Evolutionary conservation across 2,797 vertebrate species (phyloP).

Genomic region (Alcedo atthis): DNA sequence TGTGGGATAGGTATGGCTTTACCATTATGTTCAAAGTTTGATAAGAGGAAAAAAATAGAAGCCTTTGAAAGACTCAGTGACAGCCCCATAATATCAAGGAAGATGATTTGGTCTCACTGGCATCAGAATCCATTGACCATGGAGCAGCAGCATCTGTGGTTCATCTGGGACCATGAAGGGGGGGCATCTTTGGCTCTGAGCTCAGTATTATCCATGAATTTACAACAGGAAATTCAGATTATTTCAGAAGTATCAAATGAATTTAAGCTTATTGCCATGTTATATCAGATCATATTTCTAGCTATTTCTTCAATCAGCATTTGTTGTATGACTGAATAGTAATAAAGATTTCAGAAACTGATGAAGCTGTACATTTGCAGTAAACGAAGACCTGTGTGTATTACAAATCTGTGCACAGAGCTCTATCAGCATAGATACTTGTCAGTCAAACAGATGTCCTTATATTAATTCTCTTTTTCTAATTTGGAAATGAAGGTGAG

Average conservation of each 20-base stretch:
- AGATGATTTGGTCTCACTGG: not conserved
- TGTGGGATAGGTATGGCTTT: not conserved
- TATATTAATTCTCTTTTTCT: slow-evolving; percentile 52
- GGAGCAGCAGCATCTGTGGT: not conserved
- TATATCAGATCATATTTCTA: slow-evolving; percentile 60
- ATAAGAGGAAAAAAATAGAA: not conserved
- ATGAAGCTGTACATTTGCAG: slow-evolving; percentile 39
- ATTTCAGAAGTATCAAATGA: slow-evolving; percentile 68
- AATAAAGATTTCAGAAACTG: slow-evolving; percentile 56
- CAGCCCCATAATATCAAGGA: not conserved
- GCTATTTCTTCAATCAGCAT: slow-evolving; percentile 64
- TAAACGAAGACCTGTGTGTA: slow-evolving; percentile 46
- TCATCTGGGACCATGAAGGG: not conserved
- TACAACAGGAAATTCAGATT: slow-evolving; percentile 34
- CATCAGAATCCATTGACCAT: not conserved
- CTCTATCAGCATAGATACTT: slow-evolving; percentile 35
- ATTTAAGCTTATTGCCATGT: slow-evolving; percentile 63
- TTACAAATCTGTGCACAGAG: slow-evolving; percentile 38
- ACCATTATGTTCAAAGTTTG: not conserved
- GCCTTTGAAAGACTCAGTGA: not conserved
- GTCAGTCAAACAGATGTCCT: slow-evolving; percentile 55
- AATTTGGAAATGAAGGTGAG: slow-evolving; percentile 49
- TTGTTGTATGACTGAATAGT: slow-evolving; percentile 40
- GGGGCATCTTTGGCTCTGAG: not conserved
- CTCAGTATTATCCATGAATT: not conserved